A percentile compares a stretch with the other conserved stretches of the same genome.
phyloP scores from a whole-genome alignment of 2,797 vertebrate genomes.

The Tamandua tetradactyla region DNA sequence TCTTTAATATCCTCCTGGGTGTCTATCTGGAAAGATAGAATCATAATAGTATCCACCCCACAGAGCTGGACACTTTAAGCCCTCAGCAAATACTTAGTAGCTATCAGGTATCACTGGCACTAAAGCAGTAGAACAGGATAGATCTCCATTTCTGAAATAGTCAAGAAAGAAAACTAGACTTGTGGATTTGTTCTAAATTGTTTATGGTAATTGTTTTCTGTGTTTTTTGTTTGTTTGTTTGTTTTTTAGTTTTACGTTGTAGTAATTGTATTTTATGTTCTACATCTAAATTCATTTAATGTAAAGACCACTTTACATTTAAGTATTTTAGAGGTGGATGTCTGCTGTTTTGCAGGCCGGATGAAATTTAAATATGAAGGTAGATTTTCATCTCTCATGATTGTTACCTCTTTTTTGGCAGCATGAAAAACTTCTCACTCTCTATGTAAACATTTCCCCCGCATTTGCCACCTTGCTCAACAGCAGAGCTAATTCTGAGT shows the following conservation, averaged over 20 bases:
- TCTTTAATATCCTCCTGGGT: background rate
- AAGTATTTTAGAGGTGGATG: slow-evolving; percentile 4
- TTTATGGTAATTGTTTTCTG: background rate
- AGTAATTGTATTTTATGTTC: background rate
- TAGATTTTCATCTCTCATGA: slow-evolving; percentile 19
- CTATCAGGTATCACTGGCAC: background rate
- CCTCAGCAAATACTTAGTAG: background rate
- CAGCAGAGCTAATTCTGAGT: slow-evolving; percentile 59
- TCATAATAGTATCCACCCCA: background rate
- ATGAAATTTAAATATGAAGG: background rate
- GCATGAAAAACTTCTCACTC: slow-evolving; percentile 4
- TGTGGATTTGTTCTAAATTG: background rate
- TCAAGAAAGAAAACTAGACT: background rate
- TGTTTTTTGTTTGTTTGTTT: too few species aligned
- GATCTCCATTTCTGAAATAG: background rate
- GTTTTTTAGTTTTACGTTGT: background rate
- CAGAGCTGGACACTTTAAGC: background rate
- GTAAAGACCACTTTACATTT: background rate
- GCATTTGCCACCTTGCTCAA: background rate
- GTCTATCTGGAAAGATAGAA: background rate
- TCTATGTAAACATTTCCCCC: slow-evolving; percentile 42
- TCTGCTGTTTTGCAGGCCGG: background rate
- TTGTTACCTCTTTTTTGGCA: slow-evolving; percentile 33
- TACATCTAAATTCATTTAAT: background rate
- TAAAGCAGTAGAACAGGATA: background rate